Conservation (phyloP, 2,113 vertebrate genomes). For the Tiliqua scincoides region DNA sequence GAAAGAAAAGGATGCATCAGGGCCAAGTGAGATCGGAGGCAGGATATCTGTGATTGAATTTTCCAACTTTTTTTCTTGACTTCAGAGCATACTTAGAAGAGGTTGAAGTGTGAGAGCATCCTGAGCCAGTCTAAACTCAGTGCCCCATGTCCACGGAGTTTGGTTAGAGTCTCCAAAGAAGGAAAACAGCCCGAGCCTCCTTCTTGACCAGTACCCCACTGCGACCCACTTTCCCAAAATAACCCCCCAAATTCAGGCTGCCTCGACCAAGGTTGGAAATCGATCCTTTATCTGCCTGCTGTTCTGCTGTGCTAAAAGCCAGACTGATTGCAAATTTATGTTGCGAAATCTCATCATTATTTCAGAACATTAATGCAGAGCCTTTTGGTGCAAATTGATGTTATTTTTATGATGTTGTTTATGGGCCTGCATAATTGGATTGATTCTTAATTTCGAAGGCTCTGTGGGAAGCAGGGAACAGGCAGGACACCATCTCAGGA, state of each 20-base stretch:
- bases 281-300: constrained; percentile 62
- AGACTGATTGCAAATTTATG: constrained; percentile 74
- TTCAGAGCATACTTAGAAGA: rapidly evolving
- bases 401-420: constrained; percentile 79
- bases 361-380: constrained; percentile 69
- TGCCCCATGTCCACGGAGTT: rapidly evolving
- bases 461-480: constrained; percentile 39
- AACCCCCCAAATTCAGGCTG: constrained; percentile 60
- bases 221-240: constrained; percentile 52
- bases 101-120: rapidly evolving
- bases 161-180: neutral
- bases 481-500: rapidly evolving
- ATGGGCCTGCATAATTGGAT: constrained; percentile 77
- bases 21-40: neutral
- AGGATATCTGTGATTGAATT: no score
- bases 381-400: constrained; percentile 75
- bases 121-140: neutral
- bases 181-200: rapidly evolving
- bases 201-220: neutral
- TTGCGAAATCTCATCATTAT: constrained; percentile 71
- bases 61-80: neutral
- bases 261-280: constrained; percentile 53
- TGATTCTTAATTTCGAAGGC: constrained; percentile 75
- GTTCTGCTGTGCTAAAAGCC: constrained; percentile 62
- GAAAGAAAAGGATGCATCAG: neutral